Evolutionary conservation across 2,797 vertebrate species (phyloP).

Genomic region (Mormyrops attenuatus): DNA sequence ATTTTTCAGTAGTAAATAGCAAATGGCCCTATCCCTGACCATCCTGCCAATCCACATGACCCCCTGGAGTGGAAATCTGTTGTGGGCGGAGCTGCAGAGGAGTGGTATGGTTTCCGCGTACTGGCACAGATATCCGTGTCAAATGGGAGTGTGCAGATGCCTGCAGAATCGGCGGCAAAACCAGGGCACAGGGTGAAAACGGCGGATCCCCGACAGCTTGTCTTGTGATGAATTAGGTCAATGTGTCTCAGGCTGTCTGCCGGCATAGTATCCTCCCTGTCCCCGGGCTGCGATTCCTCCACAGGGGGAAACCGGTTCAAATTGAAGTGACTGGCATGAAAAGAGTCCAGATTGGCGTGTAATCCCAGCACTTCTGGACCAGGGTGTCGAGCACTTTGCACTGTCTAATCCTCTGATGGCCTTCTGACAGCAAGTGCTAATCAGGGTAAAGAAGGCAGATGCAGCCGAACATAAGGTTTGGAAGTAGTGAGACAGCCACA

Average conservation of each 20-base stretch:
- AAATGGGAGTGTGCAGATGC: background rate
- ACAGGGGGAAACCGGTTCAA: slow-evolving; percentile 39
- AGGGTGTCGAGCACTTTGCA: slow-evolving; percentile 16
- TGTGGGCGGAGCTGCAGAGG: background rate
- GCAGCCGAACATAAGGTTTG: background rate
- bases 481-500: background rate
- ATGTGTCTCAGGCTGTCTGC: slow-evolving; percentile 26
- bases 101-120: background rate
- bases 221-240: slow-evolving; percentile 50
- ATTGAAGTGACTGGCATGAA: slow-evolving; percentile 39
- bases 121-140: background rate
- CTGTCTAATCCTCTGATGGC: slow-evolving; percentile 28
- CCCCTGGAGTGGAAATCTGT: background rate
- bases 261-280: slow-evolving; percentile 50
- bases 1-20: background rate
- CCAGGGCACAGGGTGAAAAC: background rate
- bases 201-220: slow-evolving; percentile 45
- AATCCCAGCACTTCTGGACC: background rate
- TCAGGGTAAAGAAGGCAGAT: background rate
- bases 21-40: background rate
- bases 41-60: background rate
- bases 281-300: slow-evolving; percentile 47
- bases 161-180: background rate
- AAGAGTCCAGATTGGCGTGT: slow-evolving; percentile 16
- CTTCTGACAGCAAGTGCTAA: slow-evolving; percentile 20